Evolutionary conservation across 2,888 invertebrate species (phyloP).

Genomic region (Synanthedon myopaeformis): DNA sequence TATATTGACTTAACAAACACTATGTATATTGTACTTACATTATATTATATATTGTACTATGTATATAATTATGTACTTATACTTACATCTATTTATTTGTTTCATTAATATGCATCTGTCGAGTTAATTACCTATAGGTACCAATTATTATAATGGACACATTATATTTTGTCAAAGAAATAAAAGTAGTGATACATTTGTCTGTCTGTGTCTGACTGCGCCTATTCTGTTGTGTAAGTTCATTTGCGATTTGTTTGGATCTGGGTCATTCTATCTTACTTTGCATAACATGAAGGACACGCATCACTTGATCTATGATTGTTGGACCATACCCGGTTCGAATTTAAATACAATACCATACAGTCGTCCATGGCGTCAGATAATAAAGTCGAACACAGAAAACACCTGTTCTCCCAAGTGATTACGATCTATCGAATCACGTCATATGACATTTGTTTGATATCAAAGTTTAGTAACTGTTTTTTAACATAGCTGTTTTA

Average conservation of each 20-base stretch:
- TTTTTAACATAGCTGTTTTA: not conserved
- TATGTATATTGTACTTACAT: too few relatives aligned
- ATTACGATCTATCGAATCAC: not conserved
- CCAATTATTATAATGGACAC: too few relatives aligned
- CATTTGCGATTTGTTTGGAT: not conserved
- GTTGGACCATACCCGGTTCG: not conserved
- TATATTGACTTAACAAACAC: too few relatives aligned
- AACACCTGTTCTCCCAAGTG: not conserved
- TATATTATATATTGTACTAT: too few relatives aligned
- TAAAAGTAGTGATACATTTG: too few relatives aligned
- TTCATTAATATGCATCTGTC: too few relatives aligned
- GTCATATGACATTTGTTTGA: slow-evolving; percentile 6
- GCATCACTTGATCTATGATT: not conserved
- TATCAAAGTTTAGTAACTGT: slow-evolving; percentile 4
- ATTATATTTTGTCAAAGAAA: too few relatives aligned
- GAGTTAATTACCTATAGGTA: too few relatives aligned
- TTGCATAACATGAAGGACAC: slow-evolving; percentile 3
- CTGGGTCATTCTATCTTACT: slow-evolving; percentile 3
- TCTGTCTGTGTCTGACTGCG: too few relatives aligned
- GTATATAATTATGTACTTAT: too few relatives aligned
- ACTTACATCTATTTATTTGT: too few relatives aligned
- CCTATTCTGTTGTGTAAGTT: not conserved
- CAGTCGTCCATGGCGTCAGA: not conserved
- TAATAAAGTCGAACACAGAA: not conserved
- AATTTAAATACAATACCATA: slow-evolving; percentile 4